A percentile compares a stretch with the other conserved stretches of the same genome.
phyloP scores from a whole-genome alignment of 1,140 invertebrate species.

The Hestina assimilis region DNA sequence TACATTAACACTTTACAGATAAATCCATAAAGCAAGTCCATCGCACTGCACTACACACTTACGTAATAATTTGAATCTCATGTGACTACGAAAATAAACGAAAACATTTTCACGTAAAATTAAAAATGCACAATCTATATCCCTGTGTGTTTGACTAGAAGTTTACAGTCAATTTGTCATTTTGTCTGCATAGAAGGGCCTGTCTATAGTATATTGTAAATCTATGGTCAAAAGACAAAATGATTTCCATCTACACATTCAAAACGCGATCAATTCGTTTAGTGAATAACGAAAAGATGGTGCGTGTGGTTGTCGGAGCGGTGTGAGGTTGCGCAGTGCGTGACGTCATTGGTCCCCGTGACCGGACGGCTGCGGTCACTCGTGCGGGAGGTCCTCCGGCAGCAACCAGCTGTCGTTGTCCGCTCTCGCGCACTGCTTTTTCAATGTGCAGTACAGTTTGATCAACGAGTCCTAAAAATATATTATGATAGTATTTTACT shows the following conservation, averaged over 20 bases:
- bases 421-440: conserved; percentile 77
- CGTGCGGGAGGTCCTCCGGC: conserved; percentile 62
- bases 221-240: no score
- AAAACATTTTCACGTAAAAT: not conserved
- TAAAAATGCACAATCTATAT: conserved; percentile 14
- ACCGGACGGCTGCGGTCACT: conserved; percentile 44
- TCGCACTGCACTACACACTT: conserved; percentile 12
- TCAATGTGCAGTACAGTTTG: conserved; percentile 82
- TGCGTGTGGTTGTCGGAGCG: no score
- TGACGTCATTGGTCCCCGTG: not conserved
- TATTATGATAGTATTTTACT: no score
- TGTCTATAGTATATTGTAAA: no score
- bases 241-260: no score
- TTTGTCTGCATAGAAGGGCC: no score
- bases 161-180: not conserved
- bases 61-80: not conserved
- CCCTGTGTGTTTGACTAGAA: conserved; percentile 20
- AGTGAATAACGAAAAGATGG: no score
- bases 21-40: conserved; percentile 1
- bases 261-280: no score
- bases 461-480: conserved; percentile 80
- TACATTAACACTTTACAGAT: conserved; percentile 14
- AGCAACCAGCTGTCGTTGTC: conserved; percentile 69
- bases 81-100: not conserved
- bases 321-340: not conserved